These are phyloP conservation scores for Cyprinodon variegatus DNA, from an alignment of 2,113 vertebrate genomes.

Conservation along the genomic window DNA sequence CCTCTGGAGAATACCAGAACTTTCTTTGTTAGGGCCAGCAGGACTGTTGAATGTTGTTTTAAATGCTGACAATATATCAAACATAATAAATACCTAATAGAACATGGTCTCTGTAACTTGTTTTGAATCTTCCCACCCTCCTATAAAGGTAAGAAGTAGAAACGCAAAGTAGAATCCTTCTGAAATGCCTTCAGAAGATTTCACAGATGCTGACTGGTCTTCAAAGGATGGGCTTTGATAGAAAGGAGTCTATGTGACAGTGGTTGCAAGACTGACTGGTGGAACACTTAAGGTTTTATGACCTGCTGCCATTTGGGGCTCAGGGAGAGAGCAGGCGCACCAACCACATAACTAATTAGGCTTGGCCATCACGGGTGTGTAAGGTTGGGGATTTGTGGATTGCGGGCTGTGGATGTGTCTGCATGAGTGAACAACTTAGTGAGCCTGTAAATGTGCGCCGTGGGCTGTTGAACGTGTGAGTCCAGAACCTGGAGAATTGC, in stretches of 20 bases:
- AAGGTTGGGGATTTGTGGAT: conserved; percentile 65
- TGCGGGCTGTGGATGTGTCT: conserved; percentile 51
- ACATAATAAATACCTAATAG: conserved; percentile 5
- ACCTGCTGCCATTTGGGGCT: conserved; percentile 82
- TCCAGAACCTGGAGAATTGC: conserved; percentile 74
- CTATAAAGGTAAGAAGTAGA: conserved; percentile 41
- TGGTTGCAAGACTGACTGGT: conserved; percentile 79
- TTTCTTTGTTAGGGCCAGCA: background rate
- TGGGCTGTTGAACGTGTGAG: conserved; percentile 25
- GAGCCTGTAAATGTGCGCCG: conserved; percentile 63
- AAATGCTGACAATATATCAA: background rate
- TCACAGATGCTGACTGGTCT: conserved; percentile 75
- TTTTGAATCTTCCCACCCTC: conserved; percentile 29
- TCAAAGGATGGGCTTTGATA: conserved; percentile 79
- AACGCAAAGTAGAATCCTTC: conserved; percentile 55
- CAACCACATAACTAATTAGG: conserved; percentile 84
- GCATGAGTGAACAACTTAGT: conserved; percentile 41
- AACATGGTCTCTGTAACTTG: conserved; percentile 29
- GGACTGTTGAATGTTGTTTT: background rate
- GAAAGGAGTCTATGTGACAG: conserved; percentile 81
- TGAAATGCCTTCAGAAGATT: conserved; percentile 79
- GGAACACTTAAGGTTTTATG: conserved; percentile 86
- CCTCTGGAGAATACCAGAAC: background rate
- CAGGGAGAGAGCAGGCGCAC: conserved; percentile 69
- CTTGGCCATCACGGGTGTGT: conserved; percentile 63